Evolutionary conservation across 2,797 vertebrate species (phyloP).

Genomic region (Mus caroli): DNA sequence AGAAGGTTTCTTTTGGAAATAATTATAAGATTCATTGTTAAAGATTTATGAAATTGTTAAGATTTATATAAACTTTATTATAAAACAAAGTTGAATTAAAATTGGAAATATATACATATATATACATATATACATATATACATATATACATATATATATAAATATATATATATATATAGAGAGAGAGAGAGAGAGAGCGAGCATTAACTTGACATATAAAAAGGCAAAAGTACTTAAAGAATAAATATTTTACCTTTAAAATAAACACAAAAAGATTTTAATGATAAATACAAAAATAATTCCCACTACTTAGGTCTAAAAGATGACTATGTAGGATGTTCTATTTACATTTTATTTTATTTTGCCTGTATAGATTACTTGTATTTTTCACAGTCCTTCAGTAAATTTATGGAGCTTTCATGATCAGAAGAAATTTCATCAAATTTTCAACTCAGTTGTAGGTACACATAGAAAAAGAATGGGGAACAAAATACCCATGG

Average conservation of each 20-base stretch:
- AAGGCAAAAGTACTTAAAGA: background rate
- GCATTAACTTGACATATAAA: background rate
- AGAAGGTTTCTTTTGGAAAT: background rate
- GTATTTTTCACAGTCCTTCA: background rate
- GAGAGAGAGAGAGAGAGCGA: no score
- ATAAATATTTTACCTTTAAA: background rate
- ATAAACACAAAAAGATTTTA: background rate
- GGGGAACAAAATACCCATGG: background rate
- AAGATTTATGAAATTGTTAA: constrained; percentile 30
- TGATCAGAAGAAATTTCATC: background rate
- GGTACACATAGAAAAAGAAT: background rate
- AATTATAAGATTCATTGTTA: background rate
- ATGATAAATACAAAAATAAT: background rate
- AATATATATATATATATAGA: no score
- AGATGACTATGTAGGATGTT: background rate
- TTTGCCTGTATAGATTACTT: background rate
- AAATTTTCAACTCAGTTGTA: background rate
- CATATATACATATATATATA: no score
- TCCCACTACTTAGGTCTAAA: background rate
- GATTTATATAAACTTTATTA: background rate
- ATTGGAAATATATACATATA: background rate
- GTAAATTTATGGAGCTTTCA: background rate
- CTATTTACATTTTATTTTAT: background rate
- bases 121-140: no score
- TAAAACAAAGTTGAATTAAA: background rate